Evolutionary conservation across 2,888 invertebrate species (phyloP).

Genomic region (Margaritifera margaritifera): DNA sequence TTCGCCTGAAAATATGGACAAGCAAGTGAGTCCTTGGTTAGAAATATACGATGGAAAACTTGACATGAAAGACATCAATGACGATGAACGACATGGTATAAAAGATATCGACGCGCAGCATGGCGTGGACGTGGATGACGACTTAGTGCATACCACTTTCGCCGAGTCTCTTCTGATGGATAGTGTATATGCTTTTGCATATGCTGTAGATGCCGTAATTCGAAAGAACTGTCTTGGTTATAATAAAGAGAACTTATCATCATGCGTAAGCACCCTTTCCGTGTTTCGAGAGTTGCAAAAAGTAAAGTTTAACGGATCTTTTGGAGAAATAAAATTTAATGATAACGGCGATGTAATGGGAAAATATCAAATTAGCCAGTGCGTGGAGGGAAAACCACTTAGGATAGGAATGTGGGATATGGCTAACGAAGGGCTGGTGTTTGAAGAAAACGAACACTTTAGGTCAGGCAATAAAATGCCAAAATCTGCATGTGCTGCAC

Average conservation of each 20-base stretch:
- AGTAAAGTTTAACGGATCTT: constrained; percentile 46
- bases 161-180: constrained; percentile 45
- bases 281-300: constrained; percentile 45
- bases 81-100: too few relatives aligned
- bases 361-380: constrained; percentile 56
- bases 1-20: too few relatives aligned
- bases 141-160: constrained; percentile 26
- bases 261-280: constrained; percentile 42
- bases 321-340: constrained; percentile 59
- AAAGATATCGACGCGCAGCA: too few relatives aligned
- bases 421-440: constrained; percentile 34
- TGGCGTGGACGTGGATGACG: neutral
- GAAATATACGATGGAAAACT: too few relatives aligned
- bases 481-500: constrained; percentile 41
- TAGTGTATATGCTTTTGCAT: constrained; percentile 51
- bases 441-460: constrained; percentile 19
- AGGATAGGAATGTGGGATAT: constrained; percentile 57
- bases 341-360: constrained; percentile 57
- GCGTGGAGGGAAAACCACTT: constrained; percentile 23
- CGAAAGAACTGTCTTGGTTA: constrained; percentile 33
- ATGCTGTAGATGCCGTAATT: constrained; percentile 48
- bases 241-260: constrained; percentile 10
- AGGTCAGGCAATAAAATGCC: constrained; percentile 21
- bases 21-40: too few relatives aligned
- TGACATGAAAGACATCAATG: too few relatives aligned